Evolutionary conservation across 2,888 invertebrate species (phyloP).

Genomic region (Rhodophaea formosa): DNA sequence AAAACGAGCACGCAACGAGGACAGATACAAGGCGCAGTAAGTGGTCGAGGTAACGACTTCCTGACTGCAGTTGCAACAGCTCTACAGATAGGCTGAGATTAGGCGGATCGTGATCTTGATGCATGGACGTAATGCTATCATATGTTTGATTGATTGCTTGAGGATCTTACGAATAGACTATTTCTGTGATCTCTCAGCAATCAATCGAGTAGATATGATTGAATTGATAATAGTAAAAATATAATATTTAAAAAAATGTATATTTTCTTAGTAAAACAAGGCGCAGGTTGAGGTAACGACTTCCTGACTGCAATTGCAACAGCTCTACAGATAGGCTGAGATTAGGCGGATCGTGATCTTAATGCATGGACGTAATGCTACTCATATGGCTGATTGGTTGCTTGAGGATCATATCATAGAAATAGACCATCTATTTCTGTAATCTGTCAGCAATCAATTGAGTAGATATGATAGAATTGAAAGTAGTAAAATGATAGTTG

Average conservation of each 20-base stretch:
- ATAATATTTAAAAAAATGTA: too few relatives aligned
- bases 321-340: background rate
- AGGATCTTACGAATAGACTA: background rate
- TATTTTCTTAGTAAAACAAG: too few relatives aligned
- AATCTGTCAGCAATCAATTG: too few relatives aligned
- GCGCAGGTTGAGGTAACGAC: constrained; percentile 8
- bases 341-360: constrained; percentile 2
- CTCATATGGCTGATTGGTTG: background rate
- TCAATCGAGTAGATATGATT: too few relatives aligned
- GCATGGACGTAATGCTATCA: background rate
- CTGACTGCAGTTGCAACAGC: constrained; percentile 10
- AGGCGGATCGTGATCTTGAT: constrained; percentile 3
- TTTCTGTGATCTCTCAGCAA: too few relatives aligned
- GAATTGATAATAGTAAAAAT: too few relatives aligned
- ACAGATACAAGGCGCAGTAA: background rate
- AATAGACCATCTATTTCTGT: background rate
- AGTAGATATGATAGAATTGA: too few relatives aligned
- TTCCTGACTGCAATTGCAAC: constrained; percentile 12
- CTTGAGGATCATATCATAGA: background rate
- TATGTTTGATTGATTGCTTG: background rate
- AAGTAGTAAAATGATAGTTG: too few relatives aligned
- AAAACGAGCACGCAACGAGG: constrained; percentile 6
- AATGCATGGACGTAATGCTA: background rate
- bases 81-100: background rate
- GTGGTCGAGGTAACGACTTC: constrained; percentile 11